Evolutionary conservation across 1,140 invertebrate species (phyloP).

Genomic region (Lithobius niger): DNA sequence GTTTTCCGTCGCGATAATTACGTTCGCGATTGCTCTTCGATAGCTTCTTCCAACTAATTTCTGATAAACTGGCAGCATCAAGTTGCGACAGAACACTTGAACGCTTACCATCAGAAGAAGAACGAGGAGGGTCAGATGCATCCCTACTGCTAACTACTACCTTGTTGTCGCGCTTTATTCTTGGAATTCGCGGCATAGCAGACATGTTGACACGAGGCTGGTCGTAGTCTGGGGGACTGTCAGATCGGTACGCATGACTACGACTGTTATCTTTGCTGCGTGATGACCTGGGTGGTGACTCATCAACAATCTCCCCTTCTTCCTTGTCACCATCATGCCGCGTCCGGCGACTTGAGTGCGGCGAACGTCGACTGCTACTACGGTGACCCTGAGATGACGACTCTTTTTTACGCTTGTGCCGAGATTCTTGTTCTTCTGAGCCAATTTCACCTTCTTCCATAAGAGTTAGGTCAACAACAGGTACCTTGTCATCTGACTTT

Average conservation of each 20-base stretch:
- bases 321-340: constrained; percentile 23
- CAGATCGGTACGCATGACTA: neutral
- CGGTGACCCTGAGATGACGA: constrained; percentile 12
- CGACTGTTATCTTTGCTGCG: constrained; percentile 24
- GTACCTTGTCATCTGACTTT: neutral
- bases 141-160: neutral
- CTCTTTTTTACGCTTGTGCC: constrained; percentile 5
- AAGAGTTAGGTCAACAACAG: too few relatives aligned
- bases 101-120: constrained; percentile 14
- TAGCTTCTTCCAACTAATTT: constrained; percentile 54
- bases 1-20: constrained; percentile 58
- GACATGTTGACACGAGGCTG: constrained; percentile 18
- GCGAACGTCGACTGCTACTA: constrained; percentile 17
- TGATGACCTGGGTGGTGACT: constrained; percentile 26
- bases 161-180: constrained; percentile 16
- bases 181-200: constrained; percentile 20
- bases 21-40: constrained; percentile 63
- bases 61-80: constrained; percentile 11
- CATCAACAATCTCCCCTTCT: constrained; percentile 42
- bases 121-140: constrained; percentile 4
- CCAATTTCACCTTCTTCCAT: constrained; percentile 22
- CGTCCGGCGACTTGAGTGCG: constrained; percentile 9
- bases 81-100: constrained; percentile 16
- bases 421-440: constrained; percentile 12
- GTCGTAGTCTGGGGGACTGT: neutral